Conservation (phyloP, 2,888 invertebrate genomes). For the Cyclophora albipunctata region DNA sequence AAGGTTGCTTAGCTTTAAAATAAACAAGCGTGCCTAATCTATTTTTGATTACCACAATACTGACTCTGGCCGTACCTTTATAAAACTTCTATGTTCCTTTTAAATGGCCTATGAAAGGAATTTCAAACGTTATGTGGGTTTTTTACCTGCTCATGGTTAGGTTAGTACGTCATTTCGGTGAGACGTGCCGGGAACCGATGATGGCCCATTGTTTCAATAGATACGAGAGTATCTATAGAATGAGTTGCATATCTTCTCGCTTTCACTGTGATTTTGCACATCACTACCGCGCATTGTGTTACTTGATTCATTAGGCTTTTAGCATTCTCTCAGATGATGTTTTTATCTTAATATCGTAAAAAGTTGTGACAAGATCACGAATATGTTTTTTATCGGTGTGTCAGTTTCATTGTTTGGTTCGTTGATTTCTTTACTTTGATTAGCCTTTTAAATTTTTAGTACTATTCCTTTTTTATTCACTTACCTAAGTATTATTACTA, state of each 20-base stretch:
- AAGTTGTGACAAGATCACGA: too few relatives aligned
- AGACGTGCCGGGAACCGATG: constrained; percentile 57
- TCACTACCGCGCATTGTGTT: constrained; percentile 23
- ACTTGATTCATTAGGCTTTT: constrained; percentile 13
- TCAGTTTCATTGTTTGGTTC: too few relatives aligned
- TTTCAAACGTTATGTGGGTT: constrained; percentile 18
- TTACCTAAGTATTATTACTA: too few relatives aligned
- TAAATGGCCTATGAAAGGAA: constrained; percentile 18
- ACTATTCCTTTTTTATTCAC: too few relatives aligned
- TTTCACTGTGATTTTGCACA: constrained; percentile 21
- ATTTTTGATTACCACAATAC: constrained; percentile 13
- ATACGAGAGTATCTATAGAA: constrained; percentile 23
- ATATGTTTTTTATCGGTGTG: too few relatives aligned
- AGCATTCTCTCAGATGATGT: neutral
- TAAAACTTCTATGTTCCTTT: constrained; percentile 15
- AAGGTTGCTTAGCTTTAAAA: neutral
- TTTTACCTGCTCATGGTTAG: constrained; percentile 33
- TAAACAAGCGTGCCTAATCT: constrained; percentile 10
- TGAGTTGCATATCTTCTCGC: constrained; percentile 21
- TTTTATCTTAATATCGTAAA: too few relatives aligned
- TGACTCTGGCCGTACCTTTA: neutral
- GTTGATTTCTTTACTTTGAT: too few relatives aligned
- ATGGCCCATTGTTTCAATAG: constrained; percentile 48
- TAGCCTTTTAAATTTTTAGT: too few relatives aligned
- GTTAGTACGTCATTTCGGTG: constrained; percentile 25